These are phyloP conservation scores for Rhopilema esculentum DNA, from an alignment of 30 jellyfish, hydroid and myxozoan genomes.

Conservation along the genomic window DNA sequence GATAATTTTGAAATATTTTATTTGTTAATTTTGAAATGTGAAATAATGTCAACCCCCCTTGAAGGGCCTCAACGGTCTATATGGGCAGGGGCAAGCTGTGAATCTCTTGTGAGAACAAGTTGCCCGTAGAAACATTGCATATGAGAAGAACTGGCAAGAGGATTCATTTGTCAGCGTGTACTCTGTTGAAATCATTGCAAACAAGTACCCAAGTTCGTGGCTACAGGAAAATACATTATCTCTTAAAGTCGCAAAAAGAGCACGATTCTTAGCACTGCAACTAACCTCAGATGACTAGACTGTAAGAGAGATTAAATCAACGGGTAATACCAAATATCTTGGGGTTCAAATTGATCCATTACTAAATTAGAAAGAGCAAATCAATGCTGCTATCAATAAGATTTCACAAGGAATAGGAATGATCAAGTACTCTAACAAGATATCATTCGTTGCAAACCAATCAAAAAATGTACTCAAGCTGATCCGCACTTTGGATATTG, in stretches of 20 bases:
- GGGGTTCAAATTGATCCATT: constrained; percentile 30
- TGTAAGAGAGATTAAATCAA: neutral
- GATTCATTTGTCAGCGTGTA: too few species aligned
- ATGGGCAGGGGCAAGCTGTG: too few species aligned
- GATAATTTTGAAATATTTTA: too few species aligned
- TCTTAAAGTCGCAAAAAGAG: constrained; percentile 28
- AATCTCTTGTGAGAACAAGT: too few species aligned
- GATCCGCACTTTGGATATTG: constrained; percentile 17
- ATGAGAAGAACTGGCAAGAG: too few species aligned
- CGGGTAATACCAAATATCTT: neutral
- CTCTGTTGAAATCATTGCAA: too few species aligned
- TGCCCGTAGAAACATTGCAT: too few species aligned
- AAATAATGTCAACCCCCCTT: too few species aligned
- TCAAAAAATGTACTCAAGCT: neutral
- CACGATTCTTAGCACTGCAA: constrained; percentile 11
- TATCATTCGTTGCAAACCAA: neutral
- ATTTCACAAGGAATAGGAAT: constrained; percentile 32
- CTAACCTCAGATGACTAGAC: neutral
- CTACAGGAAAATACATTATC: constrained; percentile 21
- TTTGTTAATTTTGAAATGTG: too few species aligned
- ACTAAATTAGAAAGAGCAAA: constrained; percentile 35
- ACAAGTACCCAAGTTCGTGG: constrained; percentile 15
- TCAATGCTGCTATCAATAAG: constrained; percentile 9
- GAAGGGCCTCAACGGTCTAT: too few species aligned
- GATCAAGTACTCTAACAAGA: constrained; percentile 1